Percentiles rank a stretch among this genome's conserved stretches.
Conservation (phyloP, 2,113 vertebrate genomes). For the Empidonax traillii region DNA sequence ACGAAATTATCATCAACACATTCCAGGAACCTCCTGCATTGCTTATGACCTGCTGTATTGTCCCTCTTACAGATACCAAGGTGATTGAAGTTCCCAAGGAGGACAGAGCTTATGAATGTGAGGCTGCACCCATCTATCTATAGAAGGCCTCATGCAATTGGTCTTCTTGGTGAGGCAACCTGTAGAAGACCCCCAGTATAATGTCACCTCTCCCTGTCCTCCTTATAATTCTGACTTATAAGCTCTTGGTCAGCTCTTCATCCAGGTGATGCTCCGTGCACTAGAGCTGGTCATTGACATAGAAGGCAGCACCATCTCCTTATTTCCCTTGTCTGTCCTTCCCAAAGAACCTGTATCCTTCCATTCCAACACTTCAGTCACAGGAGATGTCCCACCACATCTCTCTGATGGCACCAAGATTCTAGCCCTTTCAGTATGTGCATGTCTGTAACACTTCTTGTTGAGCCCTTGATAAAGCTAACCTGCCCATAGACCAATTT, state of each 20-base stretch:
- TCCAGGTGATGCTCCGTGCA: too few relatives aligned
- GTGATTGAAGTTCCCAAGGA: background rate
- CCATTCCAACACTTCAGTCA: background rate
- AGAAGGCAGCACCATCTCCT: background rate
- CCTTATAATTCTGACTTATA: background rate
- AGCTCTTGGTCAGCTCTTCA: background rate
- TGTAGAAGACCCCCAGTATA: background rate
- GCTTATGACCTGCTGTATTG: background rate
- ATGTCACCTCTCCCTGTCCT: background rate
- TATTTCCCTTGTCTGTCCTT: background rate
- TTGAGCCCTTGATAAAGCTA: background rate
- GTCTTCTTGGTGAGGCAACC: background rate
- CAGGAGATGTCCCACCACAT: background rate
- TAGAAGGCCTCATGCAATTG: fast-evolving
- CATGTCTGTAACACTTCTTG: background rate
- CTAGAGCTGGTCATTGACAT: background rate
- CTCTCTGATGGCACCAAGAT: background rate
- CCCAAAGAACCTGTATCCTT: background rate
- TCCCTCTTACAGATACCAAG: background rate
- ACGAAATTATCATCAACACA: background rate
- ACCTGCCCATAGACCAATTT: background rate
- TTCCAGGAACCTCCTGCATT: background rate
- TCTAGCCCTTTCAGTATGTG: background rate
- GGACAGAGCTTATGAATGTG: background rate
- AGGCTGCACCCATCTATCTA: background rate